Conservation (phyloP, 2,888 invertebrate genomes). For the Hemithea aestivaria region DNA sequence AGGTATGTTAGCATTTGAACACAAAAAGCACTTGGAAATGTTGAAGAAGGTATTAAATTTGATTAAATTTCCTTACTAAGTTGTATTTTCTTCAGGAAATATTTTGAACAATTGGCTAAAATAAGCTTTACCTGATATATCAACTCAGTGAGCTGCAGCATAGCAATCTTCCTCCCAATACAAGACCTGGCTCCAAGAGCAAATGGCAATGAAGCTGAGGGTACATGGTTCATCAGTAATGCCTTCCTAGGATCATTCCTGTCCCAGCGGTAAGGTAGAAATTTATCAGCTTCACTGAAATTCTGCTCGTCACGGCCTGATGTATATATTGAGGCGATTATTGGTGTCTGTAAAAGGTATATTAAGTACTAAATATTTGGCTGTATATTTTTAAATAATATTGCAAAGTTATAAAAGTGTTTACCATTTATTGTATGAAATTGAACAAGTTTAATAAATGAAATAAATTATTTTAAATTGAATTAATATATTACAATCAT, state of each 20-base stretch:
- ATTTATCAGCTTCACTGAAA: slow-evolving; percentile 83
- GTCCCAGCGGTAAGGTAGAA: slow-evolving; percentile 88
- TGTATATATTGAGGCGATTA: slow-evolving; percentile 91
- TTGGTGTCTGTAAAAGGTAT: slow-evolving; percentile 81
- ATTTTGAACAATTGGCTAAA: too few relatives aligned
- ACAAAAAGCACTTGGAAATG: too few relatives aligned
- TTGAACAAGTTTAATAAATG: too few relatives aligned
- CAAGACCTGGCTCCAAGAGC: slow-evolving; percentile 91
- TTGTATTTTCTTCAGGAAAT: too few relatives aligned
- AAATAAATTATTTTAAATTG: not conserved
- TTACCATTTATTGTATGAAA: too few relatives aligned
- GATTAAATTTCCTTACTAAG: too few relatives aligned
- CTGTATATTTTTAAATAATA: too few relatives aligned
- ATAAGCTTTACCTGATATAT: slow-evolving; percentile 84
- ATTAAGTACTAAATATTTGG: too few relatives aligned
- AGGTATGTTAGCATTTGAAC: too few relatives aligned
- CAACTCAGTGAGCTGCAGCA: slow-evolving; percentile 84
- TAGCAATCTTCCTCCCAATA: slow-evolving; percentile 89
- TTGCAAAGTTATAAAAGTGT: too few relatives aligned
- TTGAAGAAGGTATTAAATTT: too few relatives aligned
- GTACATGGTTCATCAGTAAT: slow-evolving; percentile 65
- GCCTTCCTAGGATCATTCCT: slow-evolving; percentile 71
- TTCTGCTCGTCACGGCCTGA: slow-evolving; percentile 85
- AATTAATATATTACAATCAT: slow-evolving; percentile 38
- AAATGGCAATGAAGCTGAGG: slow-evolving; percentile 88